These are phyloP conservation scores for Drosophila varians DNA, from an alignment of 1,140 invertebrate genomes.

Conservation along the genomic window DNA sequence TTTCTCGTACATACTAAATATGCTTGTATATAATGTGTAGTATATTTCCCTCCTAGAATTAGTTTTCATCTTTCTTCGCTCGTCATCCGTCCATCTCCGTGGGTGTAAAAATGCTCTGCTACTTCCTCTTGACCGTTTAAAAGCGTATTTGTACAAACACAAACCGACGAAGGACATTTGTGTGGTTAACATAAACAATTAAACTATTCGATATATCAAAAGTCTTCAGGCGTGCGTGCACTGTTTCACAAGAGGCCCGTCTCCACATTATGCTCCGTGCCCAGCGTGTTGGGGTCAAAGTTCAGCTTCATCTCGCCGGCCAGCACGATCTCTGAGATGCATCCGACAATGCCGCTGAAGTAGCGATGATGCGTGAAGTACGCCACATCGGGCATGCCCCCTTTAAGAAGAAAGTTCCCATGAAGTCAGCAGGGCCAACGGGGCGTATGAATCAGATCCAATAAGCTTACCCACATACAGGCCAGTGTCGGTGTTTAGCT, in stretches of 20 bases:
- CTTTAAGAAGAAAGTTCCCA: constrained; percentile 67
- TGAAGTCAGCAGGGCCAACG: neutral
- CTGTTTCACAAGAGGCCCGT: constrained; percentile 82
- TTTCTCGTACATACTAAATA: constrained; percentile 66
- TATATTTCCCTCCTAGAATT: constrained; percentile 65
- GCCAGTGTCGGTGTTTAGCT: constrained; percentile 93
- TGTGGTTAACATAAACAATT: constrained; percentile 61
- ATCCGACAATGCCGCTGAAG: constrained; percentile 90
- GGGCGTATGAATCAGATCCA: constrained; percentile 3
- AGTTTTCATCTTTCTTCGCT: constrained; percentile 17
- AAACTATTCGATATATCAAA: constrained; percentile 80
- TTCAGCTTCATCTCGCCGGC: constrained; percentile 89
- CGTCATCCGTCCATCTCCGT: constrained; percentile 4
- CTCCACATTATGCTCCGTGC: constrained; percentile 81
- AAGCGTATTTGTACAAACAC: constrained; percentile 78
- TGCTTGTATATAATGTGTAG: constrained; percentile 65
- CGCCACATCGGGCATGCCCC: constrained; percentile 90
- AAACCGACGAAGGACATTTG: constrained; percentile 60
- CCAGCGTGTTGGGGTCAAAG: constrained; percentile 81
- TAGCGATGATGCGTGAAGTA: constrained; percentile 88
- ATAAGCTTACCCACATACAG: constrained; percentile 94
- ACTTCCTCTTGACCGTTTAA: constrained; percentile 39
- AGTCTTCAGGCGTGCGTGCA: constrained; percentile 69
- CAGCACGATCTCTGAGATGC: constrained; percentile 91
- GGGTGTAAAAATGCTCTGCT: constrained; percentile 67